Evolutionary conservation across 2,797 vertebrate genomes (phyloP).

Genomic region (Typhlichthys subterraneus): DNA sequence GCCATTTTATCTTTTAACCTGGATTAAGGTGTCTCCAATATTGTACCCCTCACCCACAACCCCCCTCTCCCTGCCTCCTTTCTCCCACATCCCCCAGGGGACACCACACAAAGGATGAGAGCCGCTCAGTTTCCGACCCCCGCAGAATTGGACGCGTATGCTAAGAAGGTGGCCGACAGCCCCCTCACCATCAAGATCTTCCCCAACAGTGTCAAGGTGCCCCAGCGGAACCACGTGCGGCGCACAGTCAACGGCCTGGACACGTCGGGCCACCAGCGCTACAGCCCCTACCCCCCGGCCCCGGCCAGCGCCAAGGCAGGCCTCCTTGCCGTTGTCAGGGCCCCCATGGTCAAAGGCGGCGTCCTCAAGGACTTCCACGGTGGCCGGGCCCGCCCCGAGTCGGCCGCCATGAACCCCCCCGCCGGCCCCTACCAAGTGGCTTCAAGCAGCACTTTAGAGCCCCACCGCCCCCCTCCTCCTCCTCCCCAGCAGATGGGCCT

Average conservation of each 20-base stretch:
- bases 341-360: slow-evolving; percentile 89
- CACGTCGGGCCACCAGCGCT: slow-evolving; percentile 95
- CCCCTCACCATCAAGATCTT: slow-evolving; percentile 99
- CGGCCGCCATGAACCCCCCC: slow-evolving; percentile 90
- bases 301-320: slow-evolving; percentile 92
- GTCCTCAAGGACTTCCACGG: slow-evolving; percentile 97
- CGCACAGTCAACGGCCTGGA: slow-evolving; percentile 98
- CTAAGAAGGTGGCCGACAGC: slow-evolving; percentile 99
- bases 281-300: slow-evolving; percentile 95
- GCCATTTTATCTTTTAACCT: slow-evolving; percentile 34
- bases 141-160: slow-evolving; percentile 99
- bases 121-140: slow-evolving; percentile 99
- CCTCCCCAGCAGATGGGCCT: slow-evolving; percentile 42
- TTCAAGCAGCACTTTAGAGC: slow-evolving; percentile 99
- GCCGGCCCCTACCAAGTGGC: slow-evolving; percentile 84
- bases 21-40: slow-evolving; percentile 37
- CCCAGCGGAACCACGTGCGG: slow-evolving; percentile 97
- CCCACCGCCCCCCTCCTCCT: slow-evolving; percentile 81
- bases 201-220: slow-evolving; percentile 98
- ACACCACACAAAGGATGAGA: slow-evolving; percentile 99
- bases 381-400: slow-evolving; percentile 87
- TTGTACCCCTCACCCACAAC: slow-evolving; percentile 15
- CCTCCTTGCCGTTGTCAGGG: slow-evolving; percentile 94
- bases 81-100: slow-evolving; percentile 81
- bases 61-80: slow-evolving; percentile 12